phyloP scores from a whole-genome alignment of 1,140 invertebrate genomes.

The Macrotrachela quadricornifera region DNA sequence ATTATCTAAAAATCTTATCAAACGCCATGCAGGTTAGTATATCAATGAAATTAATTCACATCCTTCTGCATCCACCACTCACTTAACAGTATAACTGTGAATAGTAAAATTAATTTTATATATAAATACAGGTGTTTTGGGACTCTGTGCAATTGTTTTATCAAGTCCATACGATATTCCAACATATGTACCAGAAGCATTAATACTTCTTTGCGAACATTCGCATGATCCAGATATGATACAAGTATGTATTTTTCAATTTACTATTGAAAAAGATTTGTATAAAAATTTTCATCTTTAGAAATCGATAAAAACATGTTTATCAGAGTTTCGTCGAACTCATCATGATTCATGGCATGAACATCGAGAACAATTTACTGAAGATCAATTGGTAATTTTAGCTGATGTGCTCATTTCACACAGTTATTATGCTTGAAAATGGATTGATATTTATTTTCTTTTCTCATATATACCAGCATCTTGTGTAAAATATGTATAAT shows the following conservation, averaged over 20 bases:
- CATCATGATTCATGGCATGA: slow-evolving; percentile 74
- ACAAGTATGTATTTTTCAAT: slow-evolving; percentile 40
- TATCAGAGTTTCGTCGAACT: slow-evolving; percentile 71
- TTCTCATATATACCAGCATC: too few relatives aligned
- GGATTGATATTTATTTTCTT: too few relatives aligned
- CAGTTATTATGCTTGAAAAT: slow-evolving; percentile 47
- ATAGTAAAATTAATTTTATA: too few relatives aligned
- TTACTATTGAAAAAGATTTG: not conserved
- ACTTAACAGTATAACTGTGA: too few relatives aligned
- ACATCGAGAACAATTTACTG: slow-evolving; percentile 66
- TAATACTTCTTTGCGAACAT: slow-evolving; percentile 53
- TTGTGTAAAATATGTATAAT: too few relatives aligned
- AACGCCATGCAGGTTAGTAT: slow-evolving; percentile 46
- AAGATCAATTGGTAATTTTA: slow-evolving; percentile 61
- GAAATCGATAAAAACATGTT: slow-evolving; percentile 57
- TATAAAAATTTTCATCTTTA: slow-evolving; percentile 16
- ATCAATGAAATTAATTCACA: too few relatives aligned
- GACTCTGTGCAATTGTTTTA: slow-evolving; percentile 62
- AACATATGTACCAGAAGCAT: slow-evolving; percentile 53
- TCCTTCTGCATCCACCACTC: too few relatives aligned
- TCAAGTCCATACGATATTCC: slow-evolving; percentile 75
- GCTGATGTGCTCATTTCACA: slow-evolving; percentile 73
- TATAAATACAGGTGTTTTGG: slow-evolving; percentile 39
- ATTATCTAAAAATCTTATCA: slow-evolving; percentile 24
- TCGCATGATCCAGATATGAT: slow-evolving; percentile 71